Evolutionary conservation across 2,888 invertebrate genomes (phyloP), one percentile per base, ranked within the genome.

Genomic region (Conomelus anceps): DNA sequence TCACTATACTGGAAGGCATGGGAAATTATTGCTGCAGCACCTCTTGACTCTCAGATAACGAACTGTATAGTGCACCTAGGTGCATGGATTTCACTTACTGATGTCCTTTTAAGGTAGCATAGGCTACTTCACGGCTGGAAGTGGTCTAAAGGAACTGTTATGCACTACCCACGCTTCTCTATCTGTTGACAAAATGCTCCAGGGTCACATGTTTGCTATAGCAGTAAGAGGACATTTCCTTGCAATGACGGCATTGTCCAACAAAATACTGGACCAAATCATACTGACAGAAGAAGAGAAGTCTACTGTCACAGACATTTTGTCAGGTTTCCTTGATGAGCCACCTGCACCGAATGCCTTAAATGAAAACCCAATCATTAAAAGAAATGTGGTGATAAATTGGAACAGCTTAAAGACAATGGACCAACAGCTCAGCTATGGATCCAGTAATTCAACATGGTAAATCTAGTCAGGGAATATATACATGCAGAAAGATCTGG

Each of bases 401-500:
- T 86, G 17, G 17, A 23, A 6, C 17, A 23, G 22, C 11, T 86
- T 86, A 6, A 23, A 23, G 17, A 23, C 17, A 86, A 22, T 6
- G 26, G 23, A 9, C 22, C 23, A 11, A 92, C 91, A 17, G 91
- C 91, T 23, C 34, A 91, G 88, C 86, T 92, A 22, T 91, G 91
- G 92, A 22, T 91, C 17, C 91, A 92, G 85, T 92, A 92, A 88
- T 92, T 92, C 88, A 88, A 91, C 20, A 91, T 93, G 91, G 90
- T 92, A 7, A 91, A 91, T 86, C 41, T 93, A 1, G 88, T 92
- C 11, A 92, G 92, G 90, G 90, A 92, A 29, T 92, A 92, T 88
- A 92, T 92, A 23, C 90, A 92, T 90, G 92, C 92, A 84, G 92
- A 93, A 89, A 41, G 92, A 87, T 88, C 90, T 23, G 92, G 92